These are phyloP conservation scores for Manacus vitellinus DNA, from an alignment of 2,113 vertebrate species.

Conservation along the genomic window DNA sequence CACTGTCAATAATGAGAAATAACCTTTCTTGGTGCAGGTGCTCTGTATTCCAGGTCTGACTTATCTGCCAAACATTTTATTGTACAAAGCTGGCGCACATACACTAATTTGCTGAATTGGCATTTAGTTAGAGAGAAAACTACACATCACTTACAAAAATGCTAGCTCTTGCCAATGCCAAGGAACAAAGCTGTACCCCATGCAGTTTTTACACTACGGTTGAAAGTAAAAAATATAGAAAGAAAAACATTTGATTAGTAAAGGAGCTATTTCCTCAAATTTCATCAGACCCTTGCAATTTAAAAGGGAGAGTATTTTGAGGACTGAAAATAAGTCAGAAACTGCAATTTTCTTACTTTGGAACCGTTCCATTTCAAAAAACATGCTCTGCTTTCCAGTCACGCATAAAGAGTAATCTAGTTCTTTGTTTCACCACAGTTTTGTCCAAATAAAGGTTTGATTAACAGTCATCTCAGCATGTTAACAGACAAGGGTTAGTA, in stretches of 20 bases:
- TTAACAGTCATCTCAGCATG: slow-evolving; percentile 50
- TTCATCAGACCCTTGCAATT: slow-evolving; percentile 32
- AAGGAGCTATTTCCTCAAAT: slow-evolving; percentile 59
- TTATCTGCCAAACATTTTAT: slow-evolving; percentile 11
- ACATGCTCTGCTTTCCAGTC: slow-evolving; percentile 26
- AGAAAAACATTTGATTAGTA: slow-evolving; percentile 61
- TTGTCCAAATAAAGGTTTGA: slow-evolving; percentile 32
- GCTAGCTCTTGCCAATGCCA: slow-evolving; percentile 33
- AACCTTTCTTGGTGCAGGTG: slow-evolving; percentile 7
- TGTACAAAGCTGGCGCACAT: neutral
- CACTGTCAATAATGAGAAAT: neutral
- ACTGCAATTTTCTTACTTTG: slow-evolving; percentile 43
- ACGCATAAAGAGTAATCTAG: neutral
- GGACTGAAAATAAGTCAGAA: slow-evolving; percentile 39
- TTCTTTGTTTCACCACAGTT: slow-evolving; percentile 25
- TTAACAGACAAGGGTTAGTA: slow-evolving; percentile 46
- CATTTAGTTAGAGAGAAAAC: slow-evolving; percentile 34
- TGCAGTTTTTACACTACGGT: neutral
- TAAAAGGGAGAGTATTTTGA: slow-evolving; percentile 7
- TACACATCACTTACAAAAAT: slow-evolving; percentile 43
- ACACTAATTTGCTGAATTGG: neutral
- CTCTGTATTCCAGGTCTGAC: neutral
- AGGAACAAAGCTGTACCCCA: slow-evolving; percentile 54
- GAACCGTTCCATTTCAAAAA: slow-evolving; percentile 31
- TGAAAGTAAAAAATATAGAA: slow-evolving; percentile 51